A percentile compares a stretch with the other conserved stretches of the same genome.
Evolutionary conservation across 1,140 invertebrate genomes (phyloP).

Genomic region (Coelopa frigida): DNA sequence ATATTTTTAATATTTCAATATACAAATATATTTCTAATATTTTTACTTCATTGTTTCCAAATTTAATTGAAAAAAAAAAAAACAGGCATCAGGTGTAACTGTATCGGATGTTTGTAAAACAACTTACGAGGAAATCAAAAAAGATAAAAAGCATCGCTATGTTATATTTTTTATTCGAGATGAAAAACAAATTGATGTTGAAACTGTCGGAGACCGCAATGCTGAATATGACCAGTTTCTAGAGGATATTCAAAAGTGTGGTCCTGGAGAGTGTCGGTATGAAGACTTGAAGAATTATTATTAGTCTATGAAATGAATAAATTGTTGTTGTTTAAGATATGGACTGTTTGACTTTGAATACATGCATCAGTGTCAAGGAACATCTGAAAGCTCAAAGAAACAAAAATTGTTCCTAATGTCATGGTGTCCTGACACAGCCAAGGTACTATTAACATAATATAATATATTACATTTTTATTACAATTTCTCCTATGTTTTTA

Average conservation of each 20-base stretch:
- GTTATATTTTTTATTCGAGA: slow-evolving; percentile 93
- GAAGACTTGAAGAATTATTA: slow-evolving; percentile 1
- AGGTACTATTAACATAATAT: slow-evolving; percentile 42
- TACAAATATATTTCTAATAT: no score
- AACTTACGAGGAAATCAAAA: slow-evolving; percentile 93
- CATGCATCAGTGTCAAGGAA: slow-evolving; percentile 90
- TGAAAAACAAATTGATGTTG: slow-evolving; percentile 89
- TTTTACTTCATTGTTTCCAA: not conserved
- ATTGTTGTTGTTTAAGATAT: slow-evolving; percentile 53
- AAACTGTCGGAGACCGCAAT: slow-evolving; percentile 77
- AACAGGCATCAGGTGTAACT: slow-evolving; percentile 90
- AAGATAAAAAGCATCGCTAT: slow-evolving; percentile 94
- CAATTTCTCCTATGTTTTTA: not conserved
- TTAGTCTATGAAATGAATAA: slow-evolving; percentile 1
- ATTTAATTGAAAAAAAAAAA: no score
- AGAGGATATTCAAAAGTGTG: slow-evolving; percentile 81
- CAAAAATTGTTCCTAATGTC: slow-evolving; percentile 94
- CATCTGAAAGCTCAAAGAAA: slow-evolving; percentile 89
- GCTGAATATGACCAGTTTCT: slow-evolving; percentile 85
- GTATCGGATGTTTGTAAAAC: slow-evolving; percentile 91
- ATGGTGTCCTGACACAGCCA: slow-evolving; percentile 94
- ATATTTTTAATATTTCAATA: no score
- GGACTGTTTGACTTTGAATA: slow-evolving; percentile 93
- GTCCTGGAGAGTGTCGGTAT: slow-evolving; percentile 78
- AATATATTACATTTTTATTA: not conserved